Evolutionary conservation across 2,113 vertebrate species (phyloP), one percentile per base, ranked within the genome.

Genomic region (Hepsetus odoe): DNA sequence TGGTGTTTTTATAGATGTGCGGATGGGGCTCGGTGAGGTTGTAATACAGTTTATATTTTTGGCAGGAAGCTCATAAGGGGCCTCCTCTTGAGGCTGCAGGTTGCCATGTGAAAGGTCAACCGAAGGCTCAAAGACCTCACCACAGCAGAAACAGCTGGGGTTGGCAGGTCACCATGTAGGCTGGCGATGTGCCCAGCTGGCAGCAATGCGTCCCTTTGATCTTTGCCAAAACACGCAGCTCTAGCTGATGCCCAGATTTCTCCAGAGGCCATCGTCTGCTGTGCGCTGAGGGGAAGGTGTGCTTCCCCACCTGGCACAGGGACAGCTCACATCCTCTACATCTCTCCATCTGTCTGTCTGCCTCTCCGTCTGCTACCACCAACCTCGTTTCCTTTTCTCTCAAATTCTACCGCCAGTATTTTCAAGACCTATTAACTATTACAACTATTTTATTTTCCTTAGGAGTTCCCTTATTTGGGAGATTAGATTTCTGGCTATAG

Each of bases 181-280:
- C 40, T 83, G 74, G 55, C 79, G 35, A 13, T 2, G 20, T 73
- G 49, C 77, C 61, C 40, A 30, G 62, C 64, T 77, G 67, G 66
- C 80, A 75, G 20, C 62, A 38, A 16, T 72, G 59, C 74, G 72
- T 70, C 20, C 9, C 67, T 79, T 81, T 85, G 78, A 85, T 79
- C 84, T 61, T 73, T 30, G 22, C 26, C 38, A 65, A 24, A 74
- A 84, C 68, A 79, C 75, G 66, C 73, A 67, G 51, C 9, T 28
- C 35, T 66, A 53, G 61, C 73, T 81, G 72, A 22, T 76, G 77
- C 61, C 70, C 68, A 67, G 69, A 72, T 77, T 67, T 18, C 51
- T 64, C 76, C 53, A 68, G 32, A n/a, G 35, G 59, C 33, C 46
- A 2, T 44, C 55, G 11, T 62, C 49, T 74, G 53, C 28, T 65